Base-by-base conservation (phyloP, 2,113 vertebrate genomes). In the Tylochromis polylepis region DNA sequence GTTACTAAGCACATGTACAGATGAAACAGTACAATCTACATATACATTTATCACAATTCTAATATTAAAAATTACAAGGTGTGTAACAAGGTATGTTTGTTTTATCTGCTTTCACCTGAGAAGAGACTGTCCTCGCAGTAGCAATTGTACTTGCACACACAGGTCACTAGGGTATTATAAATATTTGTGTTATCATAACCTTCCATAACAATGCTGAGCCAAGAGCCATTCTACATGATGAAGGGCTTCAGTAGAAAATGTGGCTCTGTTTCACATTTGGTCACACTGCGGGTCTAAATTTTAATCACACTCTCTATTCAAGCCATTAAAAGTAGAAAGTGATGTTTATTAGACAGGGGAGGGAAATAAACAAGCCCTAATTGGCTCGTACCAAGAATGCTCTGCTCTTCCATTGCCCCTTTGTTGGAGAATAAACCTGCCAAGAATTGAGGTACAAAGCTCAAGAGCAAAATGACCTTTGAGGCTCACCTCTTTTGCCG, bases 281-380 rank as follows among this genome's bases (percentile, higher is more conserved):
- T 91, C 92, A 90, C 95, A 91, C 90, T 15, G 20, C 16, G 1
- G 91, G 85, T 77, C 88, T 83, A 85, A 87, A 92, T 94, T 93
- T 93, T 94, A 95, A 95, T 94, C 91, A 91, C 92, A 91, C 87
- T 87, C 92, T 85, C 88, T 93, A 91, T 94, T 92, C 88, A 88
- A 94, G 93, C 93, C 90, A 94, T 95, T 95, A 94, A 95, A 94
- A 94, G 84, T 70, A 91, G 91, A 92, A 91, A 91, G 90, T 94
- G 95, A 94, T 53, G 65, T 95, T 95, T 96, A 95, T 94, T 94
- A 91, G 94, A 90, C 93, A 85, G 89, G 57, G 16, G 92, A 92
- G 94, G 88, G 91, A 95, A 95, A 95, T 95, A 96, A 96, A 95
- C 93, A 94, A 95, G 90, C 43, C 58, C 89, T 95, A 96, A 95